Base-by-base conservation (phyloP, 2,888 invertebrate genomes). In the Dyspetes luteomarginatus region DNA sequence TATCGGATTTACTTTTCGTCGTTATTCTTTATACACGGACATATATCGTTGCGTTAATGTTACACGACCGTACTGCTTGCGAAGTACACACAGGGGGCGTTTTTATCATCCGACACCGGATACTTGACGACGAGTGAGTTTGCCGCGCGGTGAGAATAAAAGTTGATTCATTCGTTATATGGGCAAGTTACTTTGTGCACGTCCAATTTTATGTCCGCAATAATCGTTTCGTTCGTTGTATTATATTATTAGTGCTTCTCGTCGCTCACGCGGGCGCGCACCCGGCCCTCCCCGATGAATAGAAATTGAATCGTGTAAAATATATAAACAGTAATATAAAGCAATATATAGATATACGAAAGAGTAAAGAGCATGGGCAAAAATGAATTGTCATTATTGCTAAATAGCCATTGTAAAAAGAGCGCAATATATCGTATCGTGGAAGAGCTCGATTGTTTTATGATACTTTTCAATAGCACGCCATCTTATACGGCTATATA, bases 21-120 rank as follows among this genome's bases (percentile, higher is more conserved):
- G 60, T 73, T 78, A 55, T 45, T n/a, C 73, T 72, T 73, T 73
- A 62, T 74, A 45, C 5, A 58, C 24, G 48, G 26, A 69, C 62
- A 74, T 50, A 69, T 69, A 41, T 24, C 22, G 69, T 36, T 36
- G n/a, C n/a, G n/a, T 64, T 62, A 69, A 69, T 55, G 76, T 69
- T 55, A 55, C 62, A 72, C 65, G 60, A 65, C 65, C 65, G 71
- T 41, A 72, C n/a, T n/a, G 79, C 74, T 56, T 50, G 64, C 74
- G 56, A 74, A 74, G 74, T 74, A 58, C 65, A 74, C 79, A 69
- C 62, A 67, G 77, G 72, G 80, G 77, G 72, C 80, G 80, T 77
- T 81, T 81, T 81, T 81, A 81, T 81, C 80, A 67, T 77, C 76
- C 77, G 72, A 77, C 75, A 81, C 80, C 72, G 80, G 77, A 81